Percentiles rank a stretch among this genome's conserved stretches.
Evolutionary conservation across 2,888 invertebrate species (phyloP).

Genomic region (Drosophila meridionalis): DNA sequence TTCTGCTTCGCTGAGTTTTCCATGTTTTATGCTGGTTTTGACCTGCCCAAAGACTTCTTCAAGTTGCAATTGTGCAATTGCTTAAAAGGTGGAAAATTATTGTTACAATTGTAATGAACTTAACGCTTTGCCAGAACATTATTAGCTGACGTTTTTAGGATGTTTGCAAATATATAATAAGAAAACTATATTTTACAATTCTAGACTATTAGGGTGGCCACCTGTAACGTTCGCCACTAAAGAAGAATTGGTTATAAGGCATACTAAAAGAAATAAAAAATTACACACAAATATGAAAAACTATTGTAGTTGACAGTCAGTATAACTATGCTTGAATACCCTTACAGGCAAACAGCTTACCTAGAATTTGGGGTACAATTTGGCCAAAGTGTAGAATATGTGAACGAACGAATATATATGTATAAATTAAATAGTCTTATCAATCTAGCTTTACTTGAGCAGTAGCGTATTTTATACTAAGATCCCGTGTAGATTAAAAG

Average conservation of each 20-base stretch:
- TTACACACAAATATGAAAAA: neutral
- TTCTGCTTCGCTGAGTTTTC: slow-evolving; percentile 83
- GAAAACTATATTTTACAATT: slow-evolving; percentile 54
- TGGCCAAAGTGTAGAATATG: neutral
- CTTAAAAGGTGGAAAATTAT: slow-evolving; percentile 40
- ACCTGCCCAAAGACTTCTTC: slow-evolving; percentile 17
- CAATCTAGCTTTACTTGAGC: neutral
- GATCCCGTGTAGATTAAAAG: neutral
- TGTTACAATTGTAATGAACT: slow-evolving; percentile 28
- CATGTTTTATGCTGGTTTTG: slow-evolving; percentile 26
- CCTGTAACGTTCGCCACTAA: slow-evolving; percentile 55
- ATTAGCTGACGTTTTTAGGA: slow-evolving; percentile 49
- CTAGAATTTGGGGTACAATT: neutral
- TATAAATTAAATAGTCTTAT: neutral
- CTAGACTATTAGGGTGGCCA: slow-evolving; percentile 66
- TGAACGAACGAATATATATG: neutral
- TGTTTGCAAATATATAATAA: slow-evolving; percentile 41
- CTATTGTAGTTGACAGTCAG: neutral
- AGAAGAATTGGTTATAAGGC: slow-evolving; percentile 64
- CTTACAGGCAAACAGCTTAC: neutral
- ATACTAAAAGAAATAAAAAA: slow-evolving; percentile 8
- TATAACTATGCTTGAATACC: neutral
- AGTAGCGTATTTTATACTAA: neutral
- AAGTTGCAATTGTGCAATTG: slow-evolving; percentile 15
- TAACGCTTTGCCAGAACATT: slow-evolving; percentile 24